Base-by-base conservation (phyloP, 2,888 invertebrate genomes). In the Gortyna flavago region DNA sequence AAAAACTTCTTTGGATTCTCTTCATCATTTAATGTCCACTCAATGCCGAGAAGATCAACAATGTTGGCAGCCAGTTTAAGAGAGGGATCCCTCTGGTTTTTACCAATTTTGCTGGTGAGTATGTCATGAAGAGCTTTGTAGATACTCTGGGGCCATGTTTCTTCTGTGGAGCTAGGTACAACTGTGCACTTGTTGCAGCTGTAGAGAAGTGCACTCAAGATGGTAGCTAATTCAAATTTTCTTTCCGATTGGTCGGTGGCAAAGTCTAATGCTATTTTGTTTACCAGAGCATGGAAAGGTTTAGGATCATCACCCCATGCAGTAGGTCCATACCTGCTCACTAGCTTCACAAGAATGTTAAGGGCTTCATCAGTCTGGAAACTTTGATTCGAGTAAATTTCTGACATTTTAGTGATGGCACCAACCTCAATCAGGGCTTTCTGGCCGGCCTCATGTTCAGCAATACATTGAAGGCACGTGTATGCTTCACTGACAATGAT, bases 351-450 rank as follows among this genome's bases (percentile, higher is more conserved):
- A 74, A 99, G 97, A 87, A 99, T 97, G 89, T 98, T 98, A 57
- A 99, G 95, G 0, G 99, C 99, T 93, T 99, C 98, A 91, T 99
- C 99, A 1, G 98, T 98, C 93, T 99, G 98, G 91, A 99, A 99
- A 93, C 98, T 98, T 93, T 98, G 98, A 84, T 98, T 98, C 0
- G 98, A 97, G 93, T 99, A 99, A 85, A 99, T 98, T 92, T 98
- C 98, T 69, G 98, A 98, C 98, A 98, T 98, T 94, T 98, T 98
- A 0, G 97, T 97, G 77, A 99, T 97, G 21, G 98, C 98, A 73
- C 98, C 98, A 59, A 98, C 97, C 85, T 98, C 97, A 62, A 98
- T 97, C 1, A 99, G 96, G 0, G 98, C 98, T 91, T 98, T 98
- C 90, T 98, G 98, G 0, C 99, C 99, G 0, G 98, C 97, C 89